Evolutionary conservation across 1,140 invertebrate genomes (phyloP), one percentile per base, ranked within the genome.

Genomic region (Bombus terrestris): DNA sequence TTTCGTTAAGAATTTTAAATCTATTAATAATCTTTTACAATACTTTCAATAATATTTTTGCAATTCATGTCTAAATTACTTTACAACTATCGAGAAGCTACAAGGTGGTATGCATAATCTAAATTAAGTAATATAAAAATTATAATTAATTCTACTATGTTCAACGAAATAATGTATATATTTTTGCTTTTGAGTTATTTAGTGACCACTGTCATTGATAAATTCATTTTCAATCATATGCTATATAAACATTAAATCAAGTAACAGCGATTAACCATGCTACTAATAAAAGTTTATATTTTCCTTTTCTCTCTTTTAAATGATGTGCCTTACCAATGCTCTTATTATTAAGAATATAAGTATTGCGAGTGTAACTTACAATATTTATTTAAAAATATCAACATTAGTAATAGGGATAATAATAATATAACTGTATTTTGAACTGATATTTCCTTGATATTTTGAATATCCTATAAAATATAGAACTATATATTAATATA

Each of bases 381-480:
- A 59, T 47, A 81, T 47, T 78, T n/a, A 69, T 69, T 77, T 15
- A 73, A 83, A 66, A 28, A 72, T 75, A 35, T 83, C 41, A 78
- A 66, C 47, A 15, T 35, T 72, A 62, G 6, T 66, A 71, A 5
- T 43, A 80, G n/a, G 18, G 15, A 74, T 76, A 68, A 66, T 66
- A 76, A 62, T 71, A 76, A 78, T 72, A 62, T 22, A 86, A 43
- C 76, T 76, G 35, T 43, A 64, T 88, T 85, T 22, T 47, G 57
- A 72, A 59, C 59, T 88, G 66, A 81, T 83, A 57, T 53, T 77
- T 64, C 28, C 41, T 41, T 73, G 59, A 86, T 66, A 88, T 64
- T 87, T 86, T 13, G 28, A 88, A 82, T 86, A 22, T 74, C 73
- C 72, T 88, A 84, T 15, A 89, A 82, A 89, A 82, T 86, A 37